phyloP scores from a whole-genome alignment of 2,113 vertebrate genomes.

The Synchiropus splendidus region DNA sequence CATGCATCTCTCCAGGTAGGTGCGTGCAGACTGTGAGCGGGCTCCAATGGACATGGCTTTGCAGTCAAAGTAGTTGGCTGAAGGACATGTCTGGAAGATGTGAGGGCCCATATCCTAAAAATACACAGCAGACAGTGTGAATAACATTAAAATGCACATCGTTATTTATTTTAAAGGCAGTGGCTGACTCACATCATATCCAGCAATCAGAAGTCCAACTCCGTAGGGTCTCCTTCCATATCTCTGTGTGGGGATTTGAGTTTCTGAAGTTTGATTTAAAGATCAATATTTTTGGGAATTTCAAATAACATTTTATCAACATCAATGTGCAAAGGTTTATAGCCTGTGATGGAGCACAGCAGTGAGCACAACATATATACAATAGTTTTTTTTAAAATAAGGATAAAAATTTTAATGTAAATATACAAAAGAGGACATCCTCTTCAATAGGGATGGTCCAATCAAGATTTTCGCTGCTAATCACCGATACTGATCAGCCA shows the following conservation, averaged over 20 bases:
- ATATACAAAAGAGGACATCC: too few relatives aligned
- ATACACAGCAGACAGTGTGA: background rate
- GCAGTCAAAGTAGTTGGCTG: conserved; percentile 96
- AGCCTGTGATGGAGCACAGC: too few relatives aligned
- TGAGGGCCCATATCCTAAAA: conserved; percentile 94
- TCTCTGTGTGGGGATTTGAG: conserved; percentile 93
- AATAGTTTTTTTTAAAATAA: too few relatives aligned
- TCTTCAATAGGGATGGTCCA: too few relatives aligned
- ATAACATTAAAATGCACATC: background rate
- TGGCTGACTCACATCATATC: conserved; percentile 81
- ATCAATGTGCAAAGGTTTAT: too few relatives aligned
- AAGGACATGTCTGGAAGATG: conserved; percentile 97
- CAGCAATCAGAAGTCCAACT: conserved; percentile 93
- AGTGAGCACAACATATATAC: too few relatives aligned
- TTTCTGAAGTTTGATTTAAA: conserved; percentile 66
- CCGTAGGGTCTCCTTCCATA: conserved; percentile 93
- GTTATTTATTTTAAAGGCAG: too few relatives aligned
- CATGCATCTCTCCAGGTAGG: conserved; percentile 93
- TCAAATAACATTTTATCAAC: too few relatives aligned
- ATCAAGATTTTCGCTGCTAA: too few relatives aligned
- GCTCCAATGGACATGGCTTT: conserved; percentile 98
- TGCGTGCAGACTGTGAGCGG: conserved; percentile 91
- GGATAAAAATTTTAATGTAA: too few relatives aligned
- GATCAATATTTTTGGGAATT: too few relatives aligned
- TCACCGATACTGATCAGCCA: too few relatives aligned